Conservation (phyloP, 2,888 invertebrate species). For the Antheraea assamensis region DNA sequence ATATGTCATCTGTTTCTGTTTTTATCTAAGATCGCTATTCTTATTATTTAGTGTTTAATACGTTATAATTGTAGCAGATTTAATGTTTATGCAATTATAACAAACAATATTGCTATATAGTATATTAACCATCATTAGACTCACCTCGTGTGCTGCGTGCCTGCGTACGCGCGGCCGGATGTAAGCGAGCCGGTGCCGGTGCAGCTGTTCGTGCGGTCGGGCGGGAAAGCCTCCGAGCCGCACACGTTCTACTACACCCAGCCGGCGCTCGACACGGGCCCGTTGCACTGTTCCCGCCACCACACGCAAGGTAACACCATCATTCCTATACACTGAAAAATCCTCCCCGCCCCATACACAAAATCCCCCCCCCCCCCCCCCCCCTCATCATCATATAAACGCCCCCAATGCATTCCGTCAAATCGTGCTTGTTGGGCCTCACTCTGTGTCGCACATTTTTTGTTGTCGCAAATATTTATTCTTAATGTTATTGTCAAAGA, state of each 20-base stretch:
- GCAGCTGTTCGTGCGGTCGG: conserved; percentile 90
- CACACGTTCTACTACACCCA: conserved; percentile 93
- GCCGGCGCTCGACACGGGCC: conserved; percentile 53
- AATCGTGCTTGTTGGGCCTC: conserved; percentile 3
- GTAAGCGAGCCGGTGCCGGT: conserved; percentile 87
- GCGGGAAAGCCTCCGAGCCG: conserved; percentile 93
- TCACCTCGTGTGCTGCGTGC: conserved; percentile 93
- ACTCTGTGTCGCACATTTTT: conserved; percentile 22
- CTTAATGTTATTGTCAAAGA: neutral
- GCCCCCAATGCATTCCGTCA: neutral
- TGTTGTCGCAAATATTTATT: conserved; percentile 6
- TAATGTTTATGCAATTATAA: too few species aligned
- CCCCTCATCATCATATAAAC: conserved; percentile 15
- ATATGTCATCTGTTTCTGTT: too few species aligned
- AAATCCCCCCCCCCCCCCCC: neutral
- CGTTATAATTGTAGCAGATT: too few species aligned
- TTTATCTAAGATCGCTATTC: too few species aligned
- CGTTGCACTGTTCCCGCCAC: conserved; percentile 59
- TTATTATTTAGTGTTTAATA: too few species aligned
- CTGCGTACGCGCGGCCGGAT: conserved; percentile 87
- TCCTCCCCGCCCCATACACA: neutral
- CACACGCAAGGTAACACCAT: conserved; percentile 53
- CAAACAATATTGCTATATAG: too few species aligned
- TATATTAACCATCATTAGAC: too few species aligned
- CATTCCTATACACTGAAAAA: too few species aligned